Base-by-base conservation (phyloP, 1,140 invertebrate species). In the Papilio dardanus region DNA sequence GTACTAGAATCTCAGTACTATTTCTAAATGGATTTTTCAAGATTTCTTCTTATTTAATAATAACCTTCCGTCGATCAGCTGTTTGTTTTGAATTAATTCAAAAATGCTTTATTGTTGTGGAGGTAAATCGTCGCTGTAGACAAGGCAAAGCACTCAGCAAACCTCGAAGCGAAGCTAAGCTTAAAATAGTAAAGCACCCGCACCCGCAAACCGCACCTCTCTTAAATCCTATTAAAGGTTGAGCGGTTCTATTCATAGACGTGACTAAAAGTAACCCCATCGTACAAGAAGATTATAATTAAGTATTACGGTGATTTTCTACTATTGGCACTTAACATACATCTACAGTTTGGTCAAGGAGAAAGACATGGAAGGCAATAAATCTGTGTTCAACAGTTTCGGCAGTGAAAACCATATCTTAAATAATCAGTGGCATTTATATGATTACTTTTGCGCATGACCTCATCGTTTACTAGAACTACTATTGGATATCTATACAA, bases 141-240 rank as follows among this genome's bases (percentile, higher is more conserved):
- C 83, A 87, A 75, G 79, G 80, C 81, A 85, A 86, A 83, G 86
- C 86, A 86, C 84, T 87, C 82, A 86, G 80, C 77, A 77, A 81
- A 78, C 77, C 76, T 77, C 80, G 77, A 46, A 46, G 42, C 42
- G 42, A 46, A 46, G 42, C 75, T 24, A 67, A 79, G 79, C 78
- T 81, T 77, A 78, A 78, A 79, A 79, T 81, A 79, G 76, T 46
- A 42, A 74, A 24, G 75, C 68, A 40, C 69, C 73, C 74, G 75
- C 76, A 79, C 75, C 81, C 81, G 76, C 81, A 84, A 84, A 79
- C 81, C 82, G 73, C 83, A 74, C 81, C 79, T 78, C 84, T 88
- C 80, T 86, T 85, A 83, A 86, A 84, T 84, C 82, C 85, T 81
- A 82, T 87, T 82, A 84, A 69, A 84, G 78, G 69, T 77, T 33